Conservation (phyloP, 1,140 invertebrate genomes). For the Microplitis mediator region DNA sequence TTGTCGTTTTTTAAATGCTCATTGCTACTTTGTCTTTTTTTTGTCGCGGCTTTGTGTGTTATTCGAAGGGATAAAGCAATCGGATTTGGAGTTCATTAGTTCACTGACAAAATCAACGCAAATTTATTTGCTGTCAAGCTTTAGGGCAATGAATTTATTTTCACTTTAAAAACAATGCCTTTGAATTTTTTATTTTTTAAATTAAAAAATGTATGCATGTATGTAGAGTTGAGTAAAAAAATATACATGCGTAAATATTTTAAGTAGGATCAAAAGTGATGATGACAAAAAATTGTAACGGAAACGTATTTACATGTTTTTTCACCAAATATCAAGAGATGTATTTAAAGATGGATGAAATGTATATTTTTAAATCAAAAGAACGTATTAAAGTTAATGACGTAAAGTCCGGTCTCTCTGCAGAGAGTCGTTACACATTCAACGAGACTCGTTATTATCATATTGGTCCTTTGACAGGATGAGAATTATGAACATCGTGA, state of each 20-base stretch:
- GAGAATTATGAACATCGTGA: not conserved
- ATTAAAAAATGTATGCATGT: no score
- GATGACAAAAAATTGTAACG: no score
- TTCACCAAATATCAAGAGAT: no score
- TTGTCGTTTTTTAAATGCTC: slow-evolving; percentile 3
- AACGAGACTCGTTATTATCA: slow-evolving; percentile 56
- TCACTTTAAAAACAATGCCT: no score
- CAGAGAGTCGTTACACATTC: slow-evolving; percentile 56
- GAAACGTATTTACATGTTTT: no score
- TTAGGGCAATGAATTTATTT: no score
- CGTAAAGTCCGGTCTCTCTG: slow-evolving; percentile 26
- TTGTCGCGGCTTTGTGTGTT: not conserved
- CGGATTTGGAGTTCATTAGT: not conserved
- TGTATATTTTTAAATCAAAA: not conserved
- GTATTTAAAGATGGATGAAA: not conserved
- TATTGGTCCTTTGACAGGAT: slow-evolving; percentile 55
- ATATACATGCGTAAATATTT: no score
- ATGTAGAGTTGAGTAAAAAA: no score
- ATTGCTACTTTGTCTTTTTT: not conserved
- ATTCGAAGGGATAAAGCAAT: not conserved
- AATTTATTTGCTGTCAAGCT: no score
- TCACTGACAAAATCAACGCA: no score
- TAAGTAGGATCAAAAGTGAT: no score
- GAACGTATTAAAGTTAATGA: slow-evolving; percentile 50
- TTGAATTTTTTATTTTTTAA: no score